phyloP scores from a whole-genome alignment of 1,140 invertebrate genomes.

The Polypedilum vanderplanki region DNA sequence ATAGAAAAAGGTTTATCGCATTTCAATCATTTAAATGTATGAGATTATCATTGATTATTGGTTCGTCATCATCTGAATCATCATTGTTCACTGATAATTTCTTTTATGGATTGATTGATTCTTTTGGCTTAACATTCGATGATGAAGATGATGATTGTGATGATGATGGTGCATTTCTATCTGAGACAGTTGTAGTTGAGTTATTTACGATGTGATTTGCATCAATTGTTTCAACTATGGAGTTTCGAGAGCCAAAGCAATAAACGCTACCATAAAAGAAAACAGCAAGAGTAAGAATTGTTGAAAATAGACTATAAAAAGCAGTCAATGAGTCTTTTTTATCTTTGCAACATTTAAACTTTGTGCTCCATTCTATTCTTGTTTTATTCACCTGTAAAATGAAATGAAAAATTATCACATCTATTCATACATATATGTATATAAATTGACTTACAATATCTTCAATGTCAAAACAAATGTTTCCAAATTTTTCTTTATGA shows the following conservation, averaged over 20 bases:
- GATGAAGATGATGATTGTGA: neutral
- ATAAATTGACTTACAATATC: neutral
- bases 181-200: neutral
- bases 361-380: neutral
- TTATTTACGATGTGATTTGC: neutral
- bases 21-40: neutral
- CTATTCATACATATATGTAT: no score
- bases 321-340: neutral
- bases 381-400: neutral
- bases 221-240: neutral
- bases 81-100: neutral
- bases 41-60: neutral
- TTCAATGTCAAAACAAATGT: neutral
- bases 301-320: constrained; percentile 3
- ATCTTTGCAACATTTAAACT: neutral
- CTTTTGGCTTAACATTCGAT: neutral
- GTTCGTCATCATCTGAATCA: neutral
- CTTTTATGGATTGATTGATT: neutral
- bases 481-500: neutral
- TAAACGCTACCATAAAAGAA: neutral
- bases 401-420: neutral
- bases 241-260: neutral
- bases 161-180: neutral
- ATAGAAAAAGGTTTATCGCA: neutral
- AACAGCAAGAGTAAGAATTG: neutral